Conservation (phyloP, 2,888 invertebrate species). For the Rhagonycha lutea region DNA sequence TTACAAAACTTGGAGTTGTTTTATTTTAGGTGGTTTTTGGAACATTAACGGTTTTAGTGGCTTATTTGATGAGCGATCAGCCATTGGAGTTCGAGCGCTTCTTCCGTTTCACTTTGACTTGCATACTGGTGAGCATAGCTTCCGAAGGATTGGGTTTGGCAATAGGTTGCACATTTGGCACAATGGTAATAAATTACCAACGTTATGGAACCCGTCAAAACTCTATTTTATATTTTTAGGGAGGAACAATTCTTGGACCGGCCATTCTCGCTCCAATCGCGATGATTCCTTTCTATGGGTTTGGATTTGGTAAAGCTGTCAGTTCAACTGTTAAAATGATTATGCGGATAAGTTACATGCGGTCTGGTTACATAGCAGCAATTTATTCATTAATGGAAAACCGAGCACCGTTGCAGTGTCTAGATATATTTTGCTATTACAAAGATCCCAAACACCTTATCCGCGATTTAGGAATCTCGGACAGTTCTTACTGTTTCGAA, state of each 20-base stretch:
- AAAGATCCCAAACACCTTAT: slow-evolving; percentile 27
- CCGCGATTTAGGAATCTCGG: slow-evolving; percentile 28
- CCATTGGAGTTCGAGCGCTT: slow-evolving; percentile 67
- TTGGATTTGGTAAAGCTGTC: slow-evolving; percentile 58
- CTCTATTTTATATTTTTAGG: slow-evolving; percentile 55
- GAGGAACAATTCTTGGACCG: slow-evolving; percentile 65
- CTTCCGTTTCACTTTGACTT: slow-evolving; percentile 62
- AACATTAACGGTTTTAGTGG: slow-evolving; percentile 46
- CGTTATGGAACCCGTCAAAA: background rate
- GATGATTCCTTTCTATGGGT: slow-evolving; percentile 64
- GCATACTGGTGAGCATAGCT: slow-evolving; percentile 65
- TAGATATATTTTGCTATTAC: slow-evolving; percentile 22
- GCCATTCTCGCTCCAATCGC: slow-evolving; percentile 61
- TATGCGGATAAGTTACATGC: background rate
- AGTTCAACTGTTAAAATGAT: background rate
- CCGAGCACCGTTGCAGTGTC: slow-evolving; percentile 6
- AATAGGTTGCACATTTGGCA: slow-evolving; percentile 64
- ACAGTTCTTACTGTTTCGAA: background rate
- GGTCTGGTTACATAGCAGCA: background rate
- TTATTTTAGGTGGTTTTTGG: background rate
- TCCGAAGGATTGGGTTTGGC: slow-evolving; percentile 76
- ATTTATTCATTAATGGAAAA: slow-evolving; percentile 2
- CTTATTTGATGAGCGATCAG: slow-evolving; percentile 68
- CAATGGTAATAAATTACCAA: background rate
- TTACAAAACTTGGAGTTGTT: background rate